Conservation (phyloP, 1,140 invertebrate genomes). For the Nephila pilipes region DNA sequence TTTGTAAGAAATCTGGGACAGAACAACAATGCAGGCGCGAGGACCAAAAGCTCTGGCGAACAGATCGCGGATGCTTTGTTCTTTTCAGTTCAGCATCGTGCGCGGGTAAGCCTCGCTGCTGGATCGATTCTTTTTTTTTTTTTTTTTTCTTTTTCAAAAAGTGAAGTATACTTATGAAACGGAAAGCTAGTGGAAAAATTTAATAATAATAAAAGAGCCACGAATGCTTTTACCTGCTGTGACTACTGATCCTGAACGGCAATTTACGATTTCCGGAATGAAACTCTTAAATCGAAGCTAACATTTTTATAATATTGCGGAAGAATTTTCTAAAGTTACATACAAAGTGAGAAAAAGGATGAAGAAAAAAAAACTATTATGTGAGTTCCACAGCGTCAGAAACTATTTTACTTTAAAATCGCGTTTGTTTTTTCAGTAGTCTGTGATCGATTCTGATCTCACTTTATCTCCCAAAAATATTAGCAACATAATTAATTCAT, state of each 20-base stretch:
- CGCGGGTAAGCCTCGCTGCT: conserved; percentile 9
- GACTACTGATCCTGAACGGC: background rate
- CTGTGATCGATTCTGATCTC: no score
- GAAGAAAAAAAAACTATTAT: background rate
- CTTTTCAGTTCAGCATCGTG: conserved; percentile 16
- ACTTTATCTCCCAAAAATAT: no score
- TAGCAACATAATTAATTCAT: no score
- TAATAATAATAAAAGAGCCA: background rate
- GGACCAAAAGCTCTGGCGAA: background rate
- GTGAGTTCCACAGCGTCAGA: background rate
- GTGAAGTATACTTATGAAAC: background rate
- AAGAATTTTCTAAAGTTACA: background rate
- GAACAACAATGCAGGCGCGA: conserved; percentile 29
- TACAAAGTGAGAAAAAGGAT: background rate
- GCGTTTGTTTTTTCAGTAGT: background rate
- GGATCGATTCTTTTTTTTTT: conserved; percentile 10
- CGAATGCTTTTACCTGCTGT: background rate
- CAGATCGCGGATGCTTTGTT: background rate
- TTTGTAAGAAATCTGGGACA: conserved; percentile 58
- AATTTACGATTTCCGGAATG: background rate
- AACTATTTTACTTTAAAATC: background rate
- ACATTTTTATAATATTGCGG: background rate
- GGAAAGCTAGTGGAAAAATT: background rate
- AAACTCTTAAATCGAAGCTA: background rate
- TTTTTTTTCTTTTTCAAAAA: background rate